phyloP scores from a whole-genome alignment of 2,797 vertebrate species.

The Ctenopoma kingsleyae region DNA sequence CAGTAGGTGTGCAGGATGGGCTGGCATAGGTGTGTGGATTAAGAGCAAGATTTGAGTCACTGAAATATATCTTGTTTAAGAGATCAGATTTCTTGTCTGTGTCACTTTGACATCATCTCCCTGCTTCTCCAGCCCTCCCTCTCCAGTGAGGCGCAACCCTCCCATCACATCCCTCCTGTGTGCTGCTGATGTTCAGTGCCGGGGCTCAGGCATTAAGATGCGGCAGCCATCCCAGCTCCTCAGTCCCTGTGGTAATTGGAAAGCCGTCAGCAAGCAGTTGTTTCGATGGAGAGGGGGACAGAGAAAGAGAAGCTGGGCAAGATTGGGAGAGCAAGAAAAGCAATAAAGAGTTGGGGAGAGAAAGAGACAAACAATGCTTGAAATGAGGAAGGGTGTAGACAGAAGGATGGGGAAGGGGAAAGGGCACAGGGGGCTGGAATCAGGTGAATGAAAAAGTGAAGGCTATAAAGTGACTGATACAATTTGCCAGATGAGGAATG shows the following conservation, averaged over 20 bases:
- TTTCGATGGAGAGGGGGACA: constrained; percentile 60
- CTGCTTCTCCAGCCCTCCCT: constrained; percentile 18
- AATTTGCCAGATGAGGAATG: constrained; percentile 16
- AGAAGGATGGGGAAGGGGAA: constrained; percentile 31
- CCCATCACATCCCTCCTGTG: constrained; percentile 10
- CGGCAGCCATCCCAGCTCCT: constrained; percentile 73
- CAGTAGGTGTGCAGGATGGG: not conserved
- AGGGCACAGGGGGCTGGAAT: constrained; percentile 35
- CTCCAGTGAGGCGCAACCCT: not conserved
- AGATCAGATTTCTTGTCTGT: constrained; percentile 26
- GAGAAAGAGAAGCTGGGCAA: constrained; percentile 46
- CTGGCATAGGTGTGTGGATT: constrained; percentile 8
- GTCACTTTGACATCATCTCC: constrained; percentile 47
- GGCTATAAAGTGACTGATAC: constrained; percentile 48
- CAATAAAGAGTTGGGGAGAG: constrained; percentile 45
- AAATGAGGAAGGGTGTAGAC: constrained; percentile 34
- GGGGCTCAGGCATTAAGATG: constrained; percentile 80
- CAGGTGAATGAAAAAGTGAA: constrained; percentile 46
- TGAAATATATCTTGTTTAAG: constrained; percentile 23
- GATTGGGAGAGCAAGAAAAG: constrained; percentile 54
- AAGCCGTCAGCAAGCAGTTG: constrained; percentile 80
- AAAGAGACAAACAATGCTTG: constrained; percentile 57
- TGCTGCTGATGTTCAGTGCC: constrained; percentile 57
- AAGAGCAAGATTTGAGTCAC: constrained; percentile 14
- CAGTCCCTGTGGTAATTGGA: constrained; percentile 85